Evolutionary conservation across 1,140 invertebrate species (phyloP).

Genomic region (Drosophila pallidifrons): DNA sequence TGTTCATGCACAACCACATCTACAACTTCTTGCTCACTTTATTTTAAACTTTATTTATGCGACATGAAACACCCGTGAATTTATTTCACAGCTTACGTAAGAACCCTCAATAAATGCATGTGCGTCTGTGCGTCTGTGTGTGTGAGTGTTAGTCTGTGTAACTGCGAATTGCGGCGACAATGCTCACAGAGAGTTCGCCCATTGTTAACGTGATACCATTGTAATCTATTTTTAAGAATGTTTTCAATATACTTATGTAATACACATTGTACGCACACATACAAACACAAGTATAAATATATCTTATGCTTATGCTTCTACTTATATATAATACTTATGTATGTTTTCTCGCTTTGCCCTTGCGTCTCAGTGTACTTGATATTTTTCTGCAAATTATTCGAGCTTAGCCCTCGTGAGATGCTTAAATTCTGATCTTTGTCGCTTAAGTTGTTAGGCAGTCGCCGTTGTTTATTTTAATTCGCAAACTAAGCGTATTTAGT

Average conservation of each 20-base stretch:
- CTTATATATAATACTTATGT: too few relatives aligned
- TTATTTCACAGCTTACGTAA: conserved; percentile 53
- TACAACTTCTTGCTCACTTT: conserved; percentile 69
- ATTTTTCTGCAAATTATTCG: conserved; percentile 72
- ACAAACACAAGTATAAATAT: conserved; percentile 33
- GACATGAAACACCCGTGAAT: conserved; percentile 63
- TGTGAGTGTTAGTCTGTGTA: background rate
- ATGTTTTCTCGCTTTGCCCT: too few relatives aligned
- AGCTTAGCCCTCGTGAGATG: conserved; percentile 71
- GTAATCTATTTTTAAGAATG: conserved; percentile 79
- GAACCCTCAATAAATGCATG: background rate
- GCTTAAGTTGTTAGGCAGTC: conserved; percentile 24
- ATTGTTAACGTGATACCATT: conserved; percentile 79
- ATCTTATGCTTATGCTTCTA: too few relatives aligned
- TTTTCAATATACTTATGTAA: conserved; percentile 53
- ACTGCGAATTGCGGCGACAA: conserved; percentile 8
- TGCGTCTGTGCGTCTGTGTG: background rate
- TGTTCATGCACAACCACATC: background rate
- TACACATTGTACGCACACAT: conserved; percentile 31
- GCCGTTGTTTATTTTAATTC: conserved; percentile 51
- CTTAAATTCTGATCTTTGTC: conserved; percentile 36
- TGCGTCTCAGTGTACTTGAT: conserved; percentile 41
- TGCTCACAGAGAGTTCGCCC: conserved; percentile 29
- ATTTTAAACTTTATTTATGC: conserved; percentile 82
- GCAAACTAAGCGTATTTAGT: conserved; percentile 56